phyloP scores from a whole-genome alignment of 2,113 vertebrate species.

The Forbesichthys papilliferus region DNA sequence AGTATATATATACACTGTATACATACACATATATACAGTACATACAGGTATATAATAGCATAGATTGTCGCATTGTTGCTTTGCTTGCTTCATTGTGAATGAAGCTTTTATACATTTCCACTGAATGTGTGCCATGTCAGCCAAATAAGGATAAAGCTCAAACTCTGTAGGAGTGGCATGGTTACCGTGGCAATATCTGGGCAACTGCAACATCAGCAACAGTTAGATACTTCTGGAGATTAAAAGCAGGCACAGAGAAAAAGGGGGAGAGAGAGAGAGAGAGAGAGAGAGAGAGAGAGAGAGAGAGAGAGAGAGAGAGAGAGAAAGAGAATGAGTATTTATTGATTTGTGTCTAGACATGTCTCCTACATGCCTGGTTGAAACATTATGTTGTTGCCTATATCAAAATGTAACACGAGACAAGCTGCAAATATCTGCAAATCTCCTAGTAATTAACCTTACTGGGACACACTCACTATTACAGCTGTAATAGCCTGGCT shows the following conservation, averaged over 20 bases:
- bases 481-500: too few species aligned
- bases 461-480: too few species aligned
- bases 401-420: too few species aligned
- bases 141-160: neutral
- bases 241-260: neutral
- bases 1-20: too few species aligned
- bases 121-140: conserved; percentile 11
- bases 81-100: conserved; percentile 29
- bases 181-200: conserved; percentile 52
- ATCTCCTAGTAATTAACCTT: too few species aligned
- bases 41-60: too few species aligned
- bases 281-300: conserved; percentile 3
- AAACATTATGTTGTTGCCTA: conserved; percentile 4
- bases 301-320: conserved; percentile 1
- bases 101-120: conserved; percentile 14
- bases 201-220: conserved; percentile 38
- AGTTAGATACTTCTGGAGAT: conserved; percentile 23
- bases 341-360: conserved; percentile 17
- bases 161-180: conserved; percentile 22
- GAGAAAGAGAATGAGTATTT: neutral
- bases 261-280: neutral
- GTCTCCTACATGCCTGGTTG: conserved; percentile 2
- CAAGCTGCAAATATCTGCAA: too few species aligned
- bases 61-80: neutral
- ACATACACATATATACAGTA: too few species aligned